Evolutionary conservation across 2,888 invertebrate genomes (phyloP).

Genomic region (Lepeophtheirus nordmannii): DNA sequence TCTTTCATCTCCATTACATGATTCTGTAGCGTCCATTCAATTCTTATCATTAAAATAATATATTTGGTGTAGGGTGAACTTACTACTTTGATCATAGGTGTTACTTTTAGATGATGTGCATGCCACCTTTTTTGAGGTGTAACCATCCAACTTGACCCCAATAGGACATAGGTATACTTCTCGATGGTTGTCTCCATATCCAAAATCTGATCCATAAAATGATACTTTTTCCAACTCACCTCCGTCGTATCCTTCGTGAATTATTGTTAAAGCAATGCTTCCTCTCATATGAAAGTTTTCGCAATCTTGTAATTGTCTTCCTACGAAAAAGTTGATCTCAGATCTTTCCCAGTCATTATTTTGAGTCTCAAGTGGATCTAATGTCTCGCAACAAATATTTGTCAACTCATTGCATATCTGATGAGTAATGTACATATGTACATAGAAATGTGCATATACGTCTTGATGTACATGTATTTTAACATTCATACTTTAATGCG

Average conservation of each 20-base stretch:
- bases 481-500: not conserved
- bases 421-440: too few species aligned
- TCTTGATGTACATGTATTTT: too few species aligned
- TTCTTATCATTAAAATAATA: not conserved
- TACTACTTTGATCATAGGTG: not conserved
- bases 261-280: not conserved
- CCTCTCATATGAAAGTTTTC: not conserved
- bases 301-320: conserved; percentile 7
- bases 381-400: not conserved
- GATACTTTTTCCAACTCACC: not conserved
- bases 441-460: too few species aligned
- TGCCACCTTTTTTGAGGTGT: not conserved
- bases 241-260: conserved; percentile 5
- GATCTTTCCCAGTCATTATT: conserved; percentile 18
- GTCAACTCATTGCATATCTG: not conserved
- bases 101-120: not conserved
- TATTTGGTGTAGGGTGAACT: not conserved
- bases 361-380: conserved; percentile 12
- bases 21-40: not conserved
- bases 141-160: conserved; percentile 8
- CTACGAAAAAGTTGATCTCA: conserved; percentile 19
- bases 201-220: not conserved
- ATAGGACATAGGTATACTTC: not conserved
- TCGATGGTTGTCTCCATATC: not conserved
- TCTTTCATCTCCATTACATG: conserved; percentile 7